Base-by-base conservation (phyloP, 2,888 invertebrate species). In the Caenorhabditis sulstoni region DNA sequence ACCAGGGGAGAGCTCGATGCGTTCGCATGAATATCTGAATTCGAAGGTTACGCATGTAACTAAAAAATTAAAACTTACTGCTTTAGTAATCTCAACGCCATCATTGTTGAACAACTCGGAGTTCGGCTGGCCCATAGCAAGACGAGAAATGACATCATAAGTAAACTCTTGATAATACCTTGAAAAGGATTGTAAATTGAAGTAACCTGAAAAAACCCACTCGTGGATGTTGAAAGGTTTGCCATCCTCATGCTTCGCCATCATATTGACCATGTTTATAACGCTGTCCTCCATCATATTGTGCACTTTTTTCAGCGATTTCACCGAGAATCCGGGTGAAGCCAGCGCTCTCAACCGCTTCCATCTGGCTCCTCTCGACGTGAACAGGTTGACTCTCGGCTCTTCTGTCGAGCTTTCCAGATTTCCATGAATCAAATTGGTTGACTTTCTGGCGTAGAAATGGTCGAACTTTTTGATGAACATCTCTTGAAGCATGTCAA, bases 261-360 rank as follows among this genome's bases (percentile, higher is more conserved):
- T 35, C 0, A 66, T 18, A 0, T 74, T 55, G 1, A 82, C 57
- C 81, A 85, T 45, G 37, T 53, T 44, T 1, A 75, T 18, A 1
- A 70, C 80, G 39, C 82, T 81, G 35, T 85, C 83, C 45, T 85
- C 83, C 1, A 84, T 76, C 0, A 64, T 79, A 14, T 37, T 50
- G 16, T 55, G 57, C 9, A 83, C 83, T 41, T 79, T 39, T 62
- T 73, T 84, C 55, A 85, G 47, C 29, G 71, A 44, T 5, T 90
- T 83, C 7, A 91, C 89, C 11, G 92, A 91, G 84, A 93, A 92
- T 1, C 91, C 91, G 0, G 92, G 92, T 49, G 91, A 91, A 8
- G 92, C 88, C 5, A 92, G 88, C 11, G 91, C 87, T 29, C 93
- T 87, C 12, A 92, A 90, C n/a, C 92, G 89, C 85, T 92, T 92